phyloP scores from a whole-genome alignment of 2,797 vertebrate species.

The Anas capensis region DNA sequence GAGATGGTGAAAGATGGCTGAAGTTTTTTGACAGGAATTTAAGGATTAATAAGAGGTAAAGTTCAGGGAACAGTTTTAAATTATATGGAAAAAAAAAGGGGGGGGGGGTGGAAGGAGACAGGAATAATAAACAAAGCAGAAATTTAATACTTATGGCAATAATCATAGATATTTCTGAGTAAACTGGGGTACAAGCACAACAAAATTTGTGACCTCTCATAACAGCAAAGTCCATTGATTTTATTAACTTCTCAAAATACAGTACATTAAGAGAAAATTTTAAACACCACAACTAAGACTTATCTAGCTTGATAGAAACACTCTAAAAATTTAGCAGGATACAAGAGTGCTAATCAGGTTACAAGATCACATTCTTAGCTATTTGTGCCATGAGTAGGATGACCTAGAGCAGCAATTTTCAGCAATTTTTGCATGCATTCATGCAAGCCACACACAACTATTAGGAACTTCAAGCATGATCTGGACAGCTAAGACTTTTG shows the following conservation, averaged over 20 bases:
- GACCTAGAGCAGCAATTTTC: neutral
- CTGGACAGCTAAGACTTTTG: neutral
- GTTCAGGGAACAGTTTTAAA: neutral
- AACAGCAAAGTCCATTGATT: neutral
- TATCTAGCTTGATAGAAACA: neutral
- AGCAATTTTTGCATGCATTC: neutral
- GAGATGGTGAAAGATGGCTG: neutral
- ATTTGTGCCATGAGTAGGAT: neutral
- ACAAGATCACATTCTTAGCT: neutral
- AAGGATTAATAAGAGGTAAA: neutral
- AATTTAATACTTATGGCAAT: neutral
- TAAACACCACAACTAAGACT: neutral
- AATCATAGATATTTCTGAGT: neutral
- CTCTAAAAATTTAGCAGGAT: neutral
- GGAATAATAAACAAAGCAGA: neutral
- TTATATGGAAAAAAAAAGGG: no score
- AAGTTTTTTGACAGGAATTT: neutral
- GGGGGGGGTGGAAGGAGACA: neutral
- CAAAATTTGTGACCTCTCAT: neutral
- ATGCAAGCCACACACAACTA: neutral
- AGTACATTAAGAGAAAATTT: neutral
- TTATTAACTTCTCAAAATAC: neutral
- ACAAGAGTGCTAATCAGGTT: neutral
- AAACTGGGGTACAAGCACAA: neutral
- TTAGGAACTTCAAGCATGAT: neutral